Evolutionary conservation across 2,113 vertebrate species (phyloP).

Genomic region (Perccottus glenii): DNA sequence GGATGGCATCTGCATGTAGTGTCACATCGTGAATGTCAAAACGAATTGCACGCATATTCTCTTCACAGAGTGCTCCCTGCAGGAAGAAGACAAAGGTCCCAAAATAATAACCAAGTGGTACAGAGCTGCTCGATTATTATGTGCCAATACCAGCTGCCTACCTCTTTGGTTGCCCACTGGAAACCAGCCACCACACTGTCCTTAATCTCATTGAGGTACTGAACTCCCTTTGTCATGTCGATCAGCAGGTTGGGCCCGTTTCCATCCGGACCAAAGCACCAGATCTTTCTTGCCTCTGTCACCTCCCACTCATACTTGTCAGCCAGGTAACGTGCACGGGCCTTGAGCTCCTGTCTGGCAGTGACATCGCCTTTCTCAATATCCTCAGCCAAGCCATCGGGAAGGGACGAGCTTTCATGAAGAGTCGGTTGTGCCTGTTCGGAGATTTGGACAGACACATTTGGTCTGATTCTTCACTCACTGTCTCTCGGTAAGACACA

Average conservation of each 20-base stretch:
- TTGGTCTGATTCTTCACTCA: slow-evolving; percentile 85
- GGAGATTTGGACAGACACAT: slow-evolving; percentile 97
- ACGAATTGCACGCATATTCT: slow-evolving; percentile 89
- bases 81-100: neutral
- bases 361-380: slow-evolving; percentile 93
- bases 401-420: slow-evolving; percentile 92
- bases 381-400: slow-evolving; percentile 90
- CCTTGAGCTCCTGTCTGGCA: slow-evolving; percentile 90
- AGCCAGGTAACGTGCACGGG: slow-evolving; percentile 87
- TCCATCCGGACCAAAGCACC: slow-evolving; percentile 95
- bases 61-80: slow-evolving; percentile 91
- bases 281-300: slow-evolving; percentile 92
- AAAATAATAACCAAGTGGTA: neutral
- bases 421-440: slow-evolving; percentile 97
- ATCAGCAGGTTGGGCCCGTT: slow-evolving; percentile 91
- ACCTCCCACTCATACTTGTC: slow-evolving; percentile 97
- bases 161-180: slow-evolving; percentile 98
- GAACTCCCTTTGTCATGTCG: slow-evolving; percentile 95
- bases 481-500: slow-evolving; percentile 95
- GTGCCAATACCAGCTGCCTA: slow-evolving; percentile 34
- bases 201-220: slow-evolving; percentile 98
- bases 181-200: slow-evolving; percentile 96
- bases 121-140: neutral
- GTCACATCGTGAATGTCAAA: slow-evolving; percentile 93
- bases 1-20: slow-evolving; percentile 90